These are phyloP conservation scores for Strix uralensis DNA, from an alignment of 2,113 vertebrate genomes.

Conservation along the genomic window DNA sequence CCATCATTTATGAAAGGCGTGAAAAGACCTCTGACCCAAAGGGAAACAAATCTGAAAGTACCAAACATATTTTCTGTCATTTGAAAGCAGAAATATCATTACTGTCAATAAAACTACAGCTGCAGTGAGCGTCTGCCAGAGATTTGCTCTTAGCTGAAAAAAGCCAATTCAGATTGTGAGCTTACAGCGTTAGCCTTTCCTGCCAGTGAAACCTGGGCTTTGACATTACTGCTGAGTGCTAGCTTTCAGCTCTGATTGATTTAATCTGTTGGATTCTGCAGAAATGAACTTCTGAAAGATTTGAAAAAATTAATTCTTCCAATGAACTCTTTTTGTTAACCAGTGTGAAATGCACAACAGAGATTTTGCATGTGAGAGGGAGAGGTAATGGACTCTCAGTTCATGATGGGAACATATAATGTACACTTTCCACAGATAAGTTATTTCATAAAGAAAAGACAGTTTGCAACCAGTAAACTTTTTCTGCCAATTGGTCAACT, in stretches of 20 bases:
- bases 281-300: neutral
- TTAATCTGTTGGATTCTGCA: neutral
- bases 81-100: conserved; percentile 36
- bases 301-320: neutral
- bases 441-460: neutral
- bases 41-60: neutral
- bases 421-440: neutral
- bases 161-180: neutral
- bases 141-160: neutral
- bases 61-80: conserved; percentile 20
- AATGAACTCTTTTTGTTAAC: neutral
- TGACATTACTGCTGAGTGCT: neutral
- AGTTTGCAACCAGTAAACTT: neutral
- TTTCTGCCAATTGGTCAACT: neutral
- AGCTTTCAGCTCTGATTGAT: neutral
- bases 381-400: neutral
- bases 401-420: neutral
- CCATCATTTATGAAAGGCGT: neutral
- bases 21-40: conserved; percentile 9
- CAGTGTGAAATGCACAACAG: neutral
- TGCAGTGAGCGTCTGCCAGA: neutral
- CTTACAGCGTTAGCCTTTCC: neutral
- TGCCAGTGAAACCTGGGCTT: neutral
- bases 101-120: conserved; percentile 26
- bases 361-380: neutral